These are phyloP conservation scores for Bos indicus DNA, from an alignment of 2,113 vertebrate genomes.

Conservation along the genomic window DNA sequence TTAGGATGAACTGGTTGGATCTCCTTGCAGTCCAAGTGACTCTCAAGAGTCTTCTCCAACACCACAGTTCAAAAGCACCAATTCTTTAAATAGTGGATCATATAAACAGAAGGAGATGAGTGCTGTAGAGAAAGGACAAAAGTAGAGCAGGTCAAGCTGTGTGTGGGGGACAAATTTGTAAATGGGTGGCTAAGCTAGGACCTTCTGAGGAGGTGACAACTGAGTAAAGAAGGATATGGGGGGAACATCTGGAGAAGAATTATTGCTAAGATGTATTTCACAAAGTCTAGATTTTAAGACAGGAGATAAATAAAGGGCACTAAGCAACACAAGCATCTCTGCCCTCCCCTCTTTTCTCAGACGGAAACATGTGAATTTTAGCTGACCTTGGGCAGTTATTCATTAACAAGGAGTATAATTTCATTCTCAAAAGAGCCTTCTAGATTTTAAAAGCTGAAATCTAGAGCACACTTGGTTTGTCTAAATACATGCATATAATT, in stretches of 20 bases:
- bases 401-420: neutral
- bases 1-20: neutral
- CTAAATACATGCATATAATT: neutral
- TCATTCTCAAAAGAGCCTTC: neutral
- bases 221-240: neutral
- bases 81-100: neutral
- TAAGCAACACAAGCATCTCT: neutral
- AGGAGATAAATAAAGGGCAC: neutral
- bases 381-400: neutral
- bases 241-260: neutral
- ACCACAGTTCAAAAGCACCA: neutral
- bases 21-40: neutral
- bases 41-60: neutral
- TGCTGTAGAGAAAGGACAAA: neutral
- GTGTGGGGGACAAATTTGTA: neutral
- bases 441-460: slow-evolving; percentile 8
- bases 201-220: neutral
- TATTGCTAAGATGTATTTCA: neutral
- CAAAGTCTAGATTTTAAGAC: neutral
- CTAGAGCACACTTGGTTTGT: neutral
- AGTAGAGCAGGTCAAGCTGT: neutral
- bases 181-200: neutral
- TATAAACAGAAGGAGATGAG: neutral
- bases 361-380: neutral
- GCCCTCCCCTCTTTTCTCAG: neutral